A percentile compares a stretch with the other conserved stretches of the same genome.
Conservation (phyloP, 2,888 invertebrate genomes). For the Globia sparganii region DNA sequence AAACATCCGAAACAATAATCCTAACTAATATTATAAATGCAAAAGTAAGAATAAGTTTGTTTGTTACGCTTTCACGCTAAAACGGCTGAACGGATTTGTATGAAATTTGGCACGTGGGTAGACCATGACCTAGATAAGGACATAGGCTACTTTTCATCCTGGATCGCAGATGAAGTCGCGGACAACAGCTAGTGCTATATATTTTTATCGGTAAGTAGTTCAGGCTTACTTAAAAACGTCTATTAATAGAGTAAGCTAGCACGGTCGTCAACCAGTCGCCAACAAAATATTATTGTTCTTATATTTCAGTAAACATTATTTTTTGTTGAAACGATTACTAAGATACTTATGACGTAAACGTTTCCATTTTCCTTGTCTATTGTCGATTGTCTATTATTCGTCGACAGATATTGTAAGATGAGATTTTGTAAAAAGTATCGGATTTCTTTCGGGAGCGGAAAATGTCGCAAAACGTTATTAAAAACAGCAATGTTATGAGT, state of each 20-base stretch:
- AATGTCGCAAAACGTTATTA: conserved; percentile 10
- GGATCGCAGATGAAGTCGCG: no score
- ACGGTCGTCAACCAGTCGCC: neutral
- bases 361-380: conserved; percentile 22
- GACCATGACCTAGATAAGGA: no score
- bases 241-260: neutral
- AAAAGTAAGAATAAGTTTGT: no score
- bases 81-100: no score
- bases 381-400: conserved; percentile 10
- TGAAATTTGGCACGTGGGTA: no score
- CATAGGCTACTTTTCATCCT: no score
- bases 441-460: conserved; percentile 4
- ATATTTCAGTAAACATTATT: conserved; percentile 15
- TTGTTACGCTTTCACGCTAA: no score
- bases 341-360: conserved; percentile 2
- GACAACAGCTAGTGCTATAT: no score
- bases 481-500: no score
- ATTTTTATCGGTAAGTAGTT: neutral
- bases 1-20: neutral
- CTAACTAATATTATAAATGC: no score
- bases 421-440: conserved; percentile 22
- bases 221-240: neutral
- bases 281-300: conserved; percentile 15
- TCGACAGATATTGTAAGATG: conserved; percentile 16
- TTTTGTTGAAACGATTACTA: conserved; percentile 7